A percentile compares a stretch with the other conserved stretches of the same genome.
Evolutionary conservation across 2,797 vertebrate genomes (phyloP).

Genomic region (Melanotaenia nigrans): DNA sequence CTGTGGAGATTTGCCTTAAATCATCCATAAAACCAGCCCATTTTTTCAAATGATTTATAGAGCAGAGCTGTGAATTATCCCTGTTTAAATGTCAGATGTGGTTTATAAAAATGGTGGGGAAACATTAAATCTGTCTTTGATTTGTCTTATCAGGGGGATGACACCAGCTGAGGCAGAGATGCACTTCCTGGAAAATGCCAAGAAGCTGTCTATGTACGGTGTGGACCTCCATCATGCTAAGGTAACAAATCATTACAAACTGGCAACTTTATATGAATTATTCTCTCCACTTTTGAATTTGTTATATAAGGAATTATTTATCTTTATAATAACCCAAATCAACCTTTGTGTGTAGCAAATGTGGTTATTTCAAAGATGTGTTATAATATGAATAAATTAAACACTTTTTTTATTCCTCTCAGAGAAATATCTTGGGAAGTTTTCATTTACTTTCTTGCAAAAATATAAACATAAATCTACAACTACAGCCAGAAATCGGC

Average conservation of each 20-base stretch:
- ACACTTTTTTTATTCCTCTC: neutral
- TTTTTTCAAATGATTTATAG: slow-evolving; percentile 29
- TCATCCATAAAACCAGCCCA: slow-evolving; percentile 26
- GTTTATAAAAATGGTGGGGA: too few species aligned
- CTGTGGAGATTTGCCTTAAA: slow-evolving; percentile 30
- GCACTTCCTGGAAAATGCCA: slow-evolving; percentile 97
- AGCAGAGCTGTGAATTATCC: slow-evolving; percentile 16
- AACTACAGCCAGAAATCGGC: neutral
- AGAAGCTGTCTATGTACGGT: slow-evolving; percentile 98
- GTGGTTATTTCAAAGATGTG: neutral
- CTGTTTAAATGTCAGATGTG: neutral
- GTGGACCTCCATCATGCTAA: slow-evolving; percentile 98
- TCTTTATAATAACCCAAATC: neutral
- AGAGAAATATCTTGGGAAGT: neutral
- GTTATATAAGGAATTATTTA: neutral
- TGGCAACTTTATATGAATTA: neutral
- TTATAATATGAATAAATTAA: neutral
- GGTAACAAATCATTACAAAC: slow-evolving; percentile 77
- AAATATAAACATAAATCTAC: neutral
- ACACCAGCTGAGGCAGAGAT: slow-evolving; percentile 98
- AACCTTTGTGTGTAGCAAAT: neutral
- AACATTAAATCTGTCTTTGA: neutral
- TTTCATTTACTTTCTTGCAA: neutral
- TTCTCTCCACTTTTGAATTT: neutral
- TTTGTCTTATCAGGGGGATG: slow-evolving; percentile 87